Conservation (phyloP, 2,888 invertebrate species). For the Calliphora vomitoria region DNA sequence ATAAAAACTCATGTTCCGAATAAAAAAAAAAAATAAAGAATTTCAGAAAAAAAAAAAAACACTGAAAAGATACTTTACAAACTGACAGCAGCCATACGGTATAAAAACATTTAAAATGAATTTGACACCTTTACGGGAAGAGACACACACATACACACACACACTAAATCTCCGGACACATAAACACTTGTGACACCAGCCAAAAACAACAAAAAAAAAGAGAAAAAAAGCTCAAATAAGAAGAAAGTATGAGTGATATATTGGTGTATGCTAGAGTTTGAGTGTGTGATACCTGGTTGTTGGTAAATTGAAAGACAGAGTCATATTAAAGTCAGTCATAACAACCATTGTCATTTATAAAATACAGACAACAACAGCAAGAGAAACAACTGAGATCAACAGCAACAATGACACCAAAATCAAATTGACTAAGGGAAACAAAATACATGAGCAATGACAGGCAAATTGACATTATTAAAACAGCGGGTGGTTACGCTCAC, state of each 20-base stretch:
- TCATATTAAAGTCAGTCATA: conserved; percentile 68
- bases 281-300: conserved; percentile 54
- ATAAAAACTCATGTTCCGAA: conserved; percentile 41
- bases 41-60: conserved; percentile 10
- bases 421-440: conserved; percentile 57
- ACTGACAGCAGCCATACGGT: conserved; percentile 48
- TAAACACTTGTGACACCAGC: background rate
- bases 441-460: conserved; percentile 74
- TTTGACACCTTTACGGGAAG: conserved; percentile 62
- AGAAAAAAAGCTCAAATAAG: background rate
- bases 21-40: too few relatives aligned
- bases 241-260: conserved; percentile 41
- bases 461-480: conserved; percentile 78
- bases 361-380: conserved; percentile 4
- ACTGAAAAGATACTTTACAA: conserved; percentile 48
- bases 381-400: conserved; percentile 14
- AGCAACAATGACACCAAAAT: conserved; percentile 45
- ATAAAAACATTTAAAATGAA: conserved; percentile 44
- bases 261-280: background rate
- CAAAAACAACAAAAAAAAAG: background rate
- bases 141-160: background rate
- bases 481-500: conserved; percentile 73
- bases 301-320: conserved; percentile 62
- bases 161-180: background rate
- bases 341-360: conserved; percentile 57